Evolutionary conservation across 2,888 invertebrate species (phyloP), one percentile per base, ranked within the genome.

Genomic region (Stenurella melanura): DNA sequence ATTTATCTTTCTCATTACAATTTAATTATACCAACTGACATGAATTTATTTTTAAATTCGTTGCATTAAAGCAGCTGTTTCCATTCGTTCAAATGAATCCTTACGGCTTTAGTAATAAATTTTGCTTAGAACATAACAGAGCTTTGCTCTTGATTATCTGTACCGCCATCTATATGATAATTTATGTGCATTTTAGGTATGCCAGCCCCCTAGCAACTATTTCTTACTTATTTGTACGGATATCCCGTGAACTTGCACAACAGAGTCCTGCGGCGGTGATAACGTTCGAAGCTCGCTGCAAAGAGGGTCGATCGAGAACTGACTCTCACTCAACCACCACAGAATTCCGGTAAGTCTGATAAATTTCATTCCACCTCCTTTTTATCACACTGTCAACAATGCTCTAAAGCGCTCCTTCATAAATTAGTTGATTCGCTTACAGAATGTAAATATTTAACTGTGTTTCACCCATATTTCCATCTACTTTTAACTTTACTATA

Each of bases 211-310:
- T 93, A 74, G 90, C 92, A 2, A 89, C 93, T 66, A 91, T 93
- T 75, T 92, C 92, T 3, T 94, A 93, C 86, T 88, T 94, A 34
- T 93, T 93, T 85, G 92, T 94, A 63, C 91, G 93, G 84, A 91
- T 93, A 66, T 93, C 93, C 0, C 91, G 92, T 58, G 93, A 94
- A 85, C 86, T 94, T 50, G 89, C 89, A 6, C 91, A 91, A 19
- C 92, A 92, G 76, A 91, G 90, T 17, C 91, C 92, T 9, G 87
- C 91, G 68, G 90, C 92, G 1, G 90, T 92, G 12, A 91, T 92
- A 87, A 90, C 92, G 89, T 92, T 90, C 83, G 92, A 92, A 81
- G 90, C 91, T 66, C 88, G 91, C 21, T 89, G 83, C 57, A 84
- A 85, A 67, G 86, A 86, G 78, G 84, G 85, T 18, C 84, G 88